Evolutionary conservation across 2,113 vertebrate species (phyloP).

Genomic region (Scomber japonicus): DNA sequence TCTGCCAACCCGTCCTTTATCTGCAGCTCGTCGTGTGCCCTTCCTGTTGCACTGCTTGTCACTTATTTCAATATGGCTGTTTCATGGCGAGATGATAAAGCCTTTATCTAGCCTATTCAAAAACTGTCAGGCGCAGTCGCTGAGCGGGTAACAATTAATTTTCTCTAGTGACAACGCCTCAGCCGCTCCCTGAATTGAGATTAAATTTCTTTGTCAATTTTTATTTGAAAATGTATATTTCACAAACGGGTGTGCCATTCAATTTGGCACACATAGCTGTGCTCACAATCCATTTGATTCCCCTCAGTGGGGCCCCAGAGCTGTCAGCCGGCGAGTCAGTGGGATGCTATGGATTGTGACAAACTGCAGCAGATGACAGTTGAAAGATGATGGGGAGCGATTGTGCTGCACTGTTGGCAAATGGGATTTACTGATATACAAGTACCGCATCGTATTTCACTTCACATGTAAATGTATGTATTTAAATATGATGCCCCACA

Average conservation of each 20-base stretch:
- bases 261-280: constrained; percentile 39
- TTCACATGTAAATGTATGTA: background rate
- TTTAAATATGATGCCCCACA: background rate
- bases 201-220: constrained; percentile 73
- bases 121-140: constrained; percentile 64
- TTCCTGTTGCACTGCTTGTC: constrained; percentile 59
- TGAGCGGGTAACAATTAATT: constrained; percentile 73
- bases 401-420: constrained; percentile 34
- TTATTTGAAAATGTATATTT: constrained; percentile 71
- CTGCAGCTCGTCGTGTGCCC: background rate
- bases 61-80: constrained; percentile 60
- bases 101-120: constrained; percentile 75
- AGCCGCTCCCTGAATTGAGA: constrained; percentile 50
- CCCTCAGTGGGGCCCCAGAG: constrained; percentile 59
- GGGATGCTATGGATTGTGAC: constrained; percentile 64
- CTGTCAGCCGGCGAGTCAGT: constrained; percentile 57
- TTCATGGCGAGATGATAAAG: constrained; percentile 70
- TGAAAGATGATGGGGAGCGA: constrained; percentile 51
- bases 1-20: constrained; percentile 30
- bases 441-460: constrained; percentile 16
- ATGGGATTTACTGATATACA: constrained; percentile 12
- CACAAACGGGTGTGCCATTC: constrained; percentile 38
- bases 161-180: constrained; percentile 62
- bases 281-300: constrained; percentile 64
- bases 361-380: constrained; percentile 67